Base-by-base conservation (phyloP, 1,140 invertebrate species). In the Trachymyrmex septentrionalis region DNA sequence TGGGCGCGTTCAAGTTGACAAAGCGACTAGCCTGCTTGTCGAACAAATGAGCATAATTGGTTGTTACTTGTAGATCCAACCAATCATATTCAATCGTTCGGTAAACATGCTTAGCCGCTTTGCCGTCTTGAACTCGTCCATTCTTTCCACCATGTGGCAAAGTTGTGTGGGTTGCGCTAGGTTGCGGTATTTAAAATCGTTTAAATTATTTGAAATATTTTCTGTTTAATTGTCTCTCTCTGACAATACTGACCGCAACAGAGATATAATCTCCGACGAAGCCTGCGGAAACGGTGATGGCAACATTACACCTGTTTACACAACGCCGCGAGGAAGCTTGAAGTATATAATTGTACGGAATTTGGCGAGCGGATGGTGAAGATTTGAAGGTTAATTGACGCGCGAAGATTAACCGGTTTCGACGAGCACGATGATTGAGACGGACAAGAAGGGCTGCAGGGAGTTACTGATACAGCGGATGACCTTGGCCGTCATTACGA, bases 391-490 rank as follows among this genome's bases (percentile, higher is more conserved):
- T 50, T 50, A 69, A 24, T 3, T 21, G 10, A 2, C 34, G 38
- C 21, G 2, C 38, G 14, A 21, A 7, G 48, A 50, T 89, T 87
- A 87, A 78, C 59, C 44, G 38, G 38, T 3, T 73, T 61, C 34
- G 72, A 57, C 85, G 76, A 85, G 63, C 53, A 93, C 86, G 59
- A 89, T 88, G 76, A 75, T 73, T 7, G 86, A 91, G 34, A 73
- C 53, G 7, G 87, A 81, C 6, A 90, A 91, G 34, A 77, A 75
- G 53, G 89, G 86, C 50, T 95, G 94, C 86, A 96, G 95, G 86
- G 94, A 96, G 81, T 87, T 96, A 21, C 85, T 96, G 10, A 89
- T 95, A 38, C 91, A 91, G 64, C 94, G 96, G 85, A 94, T 96
- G 91, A 93, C 95, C 4, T 89, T 94, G 57, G 95, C 96, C 3